phyloP scores from a whole-genome alignment of 2,113 vertebrate genomes.

The Mobula hypostoma region DNA sequence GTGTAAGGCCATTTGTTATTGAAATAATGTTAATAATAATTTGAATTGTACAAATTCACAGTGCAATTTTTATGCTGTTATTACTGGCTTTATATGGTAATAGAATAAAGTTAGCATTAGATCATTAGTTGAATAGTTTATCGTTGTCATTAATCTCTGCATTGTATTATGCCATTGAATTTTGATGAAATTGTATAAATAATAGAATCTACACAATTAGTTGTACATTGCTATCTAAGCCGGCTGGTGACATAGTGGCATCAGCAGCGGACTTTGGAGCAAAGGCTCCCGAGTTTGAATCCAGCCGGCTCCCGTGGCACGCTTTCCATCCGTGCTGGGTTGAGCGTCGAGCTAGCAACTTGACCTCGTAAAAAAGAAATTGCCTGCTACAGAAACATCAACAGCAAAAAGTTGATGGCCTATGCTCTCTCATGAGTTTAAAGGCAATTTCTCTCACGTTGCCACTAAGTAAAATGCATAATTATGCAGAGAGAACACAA shows the following conservation, averaged over 20 bases:
- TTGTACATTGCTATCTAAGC: background rate
- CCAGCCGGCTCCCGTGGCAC: too few relatives aligned
- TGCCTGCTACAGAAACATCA: too few relatives aligned
- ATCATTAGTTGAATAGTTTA: background rate
- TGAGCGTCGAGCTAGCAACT: too few relatives aligned
- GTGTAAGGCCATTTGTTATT: background rate
- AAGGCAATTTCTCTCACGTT: too few relatives aligned
- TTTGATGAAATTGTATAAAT: background rate
- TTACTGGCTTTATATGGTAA: background rate
- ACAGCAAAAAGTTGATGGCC: too few relatives aligned
- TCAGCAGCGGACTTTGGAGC: too few relatives aligned
- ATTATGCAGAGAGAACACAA: background rate
- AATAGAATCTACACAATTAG: background rate
- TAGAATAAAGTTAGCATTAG: background rate
- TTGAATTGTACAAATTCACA: background rate
- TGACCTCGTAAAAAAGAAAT: too few relatives aligned
- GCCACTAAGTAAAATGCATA: background rate
- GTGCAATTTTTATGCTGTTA: background rate
- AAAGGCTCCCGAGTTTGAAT: too few relatives aligned
- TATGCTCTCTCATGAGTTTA: too few relatives aligned
- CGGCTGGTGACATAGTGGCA: too few relatives aligned
- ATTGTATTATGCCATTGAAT: background rate
- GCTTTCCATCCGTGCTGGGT: too few relatives aligned
- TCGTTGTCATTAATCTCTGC: too few relatives aligned
- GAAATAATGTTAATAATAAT: background rate